Conservation (phyloP, 2,797 vertebrate species). For the Rhinophrynus dorsalis region DNA sequence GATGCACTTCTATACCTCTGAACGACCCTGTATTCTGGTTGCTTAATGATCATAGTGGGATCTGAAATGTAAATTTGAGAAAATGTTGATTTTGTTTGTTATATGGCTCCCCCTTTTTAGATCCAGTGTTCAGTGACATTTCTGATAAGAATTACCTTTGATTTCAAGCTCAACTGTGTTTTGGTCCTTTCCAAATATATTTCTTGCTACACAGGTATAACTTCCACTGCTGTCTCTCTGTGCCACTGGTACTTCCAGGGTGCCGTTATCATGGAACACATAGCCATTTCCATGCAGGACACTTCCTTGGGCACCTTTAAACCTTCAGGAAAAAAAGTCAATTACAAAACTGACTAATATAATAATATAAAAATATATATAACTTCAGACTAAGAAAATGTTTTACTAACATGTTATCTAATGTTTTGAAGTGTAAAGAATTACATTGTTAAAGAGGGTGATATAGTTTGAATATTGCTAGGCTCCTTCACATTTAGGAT, state of each 20-base stretch:
- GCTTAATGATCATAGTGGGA: slow-evolving; percentile 89
- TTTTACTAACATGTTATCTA: too few relatives aligned
- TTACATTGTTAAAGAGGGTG: too few relatives aligned
- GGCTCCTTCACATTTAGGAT: too few relatives aligned
- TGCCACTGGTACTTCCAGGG: slow-evolving; percentile 82
- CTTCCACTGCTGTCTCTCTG: slow-evolving; percentile 80
- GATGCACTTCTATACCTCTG: slow-evolving; percentile 79
- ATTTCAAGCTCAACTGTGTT: slow-evolving; percentile 89
- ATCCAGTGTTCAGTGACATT: background rate
- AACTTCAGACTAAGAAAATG: too few relatives aligned
- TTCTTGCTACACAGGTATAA: slow-evolving; percentile 88
- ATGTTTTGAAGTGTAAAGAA: too few relatives aligned
- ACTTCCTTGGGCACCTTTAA: slow-evolving; percentile 84
- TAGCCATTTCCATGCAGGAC: slow-evolving; percentile 81
- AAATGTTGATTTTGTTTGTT: slow-evolving; percentile 49
- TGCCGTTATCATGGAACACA: slow-evolving; percentile 84
- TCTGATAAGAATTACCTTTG: slow-evolving; percentile 80
- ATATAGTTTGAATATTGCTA: too few relatives aligned
- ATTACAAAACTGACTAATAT: background rate
- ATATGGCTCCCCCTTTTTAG: background rate
- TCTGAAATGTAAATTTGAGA: slow-evolving; percentile 73
- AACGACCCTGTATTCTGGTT: slow-evolving; percentile 84
- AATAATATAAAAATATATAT: too few relatives aligned
- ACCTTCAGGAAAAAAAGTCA: slow-evolving; percentile 71
- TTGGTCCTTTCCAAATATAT: slow-evolving; percentile 82